A percentile compares a stretch with the other conserved stretches of the same genome.
Conservation (phyloP, 2,888 invertebrate species). For the Gryllus longicercus region DNA sequence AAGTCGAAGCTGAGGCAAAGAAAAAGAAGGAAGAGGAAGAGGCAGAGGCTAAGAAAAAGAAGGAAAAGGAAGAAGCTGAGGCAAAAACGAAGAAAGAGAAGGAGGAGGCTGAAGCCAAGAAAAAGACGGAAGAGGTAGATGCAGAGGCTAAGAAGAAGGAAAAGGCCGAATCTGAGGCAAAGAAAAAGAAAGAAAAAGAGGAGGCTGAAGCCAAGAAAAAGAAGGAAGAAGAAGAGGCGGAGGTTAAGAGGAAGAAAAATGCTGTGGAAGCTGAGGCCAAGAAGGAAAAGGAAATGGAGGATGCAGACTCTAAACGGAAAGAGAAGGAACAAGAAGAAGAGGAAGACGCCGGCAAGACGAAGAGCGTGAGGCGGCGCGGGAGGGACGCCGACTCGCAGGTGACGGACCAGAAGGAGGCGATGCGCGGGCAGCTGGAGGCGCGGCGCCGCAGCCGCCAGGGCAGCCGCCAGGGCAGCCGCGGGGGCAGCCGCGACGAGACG, state of each 20-base stretch:
- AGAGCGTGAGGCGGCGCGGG: neutral
- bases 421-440: neutral
- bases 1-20: slow-evolving; percentile 34
- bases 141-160: slow-evolving; percentile 25
- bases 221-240: slow-evolving; percentile 31
- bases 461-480: neutral
- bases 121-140: slow-evolving; percentile 19
- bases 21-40: slow-evolving; percentile 35
- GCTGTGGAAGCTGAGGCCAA: slow-evolving; percentile 30
- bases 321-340: slow-evolving; percentile 33
- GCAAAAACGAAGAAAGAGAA: slow-evolving; percentile 32
- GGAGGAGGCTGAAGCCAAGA: slow-evolving; percentile 23
- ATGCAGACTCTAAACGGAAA: slow-evolving; percentile 29
- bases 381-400: slow-evolving; percentile 27
- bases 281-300: slow-evolving; percentile 1
- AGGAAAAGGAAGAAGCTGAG: slow-evolving; percentile 30
- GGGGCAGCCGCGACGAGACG: neutral
- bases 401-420: slow-evolving; percentile 25
- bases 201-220: slow-evolving; percentile 28
- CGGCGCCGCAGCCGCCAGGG: neutral
- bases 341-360: slow-evolving; percentile 30
- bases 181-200: slow-evolving; percentile 33
- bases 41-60: slow-evolving; percentile 34
- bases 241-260: slow-evolving; percentile 33
- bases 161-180: slow-evolving; percentile 19